Percentiles rank a stretch among this genome's conserved stretches.
Evolutionary conservation across 2,888 invertebrate genomes (phyloP).

Genomic region (Ctena decussata): DNA sequence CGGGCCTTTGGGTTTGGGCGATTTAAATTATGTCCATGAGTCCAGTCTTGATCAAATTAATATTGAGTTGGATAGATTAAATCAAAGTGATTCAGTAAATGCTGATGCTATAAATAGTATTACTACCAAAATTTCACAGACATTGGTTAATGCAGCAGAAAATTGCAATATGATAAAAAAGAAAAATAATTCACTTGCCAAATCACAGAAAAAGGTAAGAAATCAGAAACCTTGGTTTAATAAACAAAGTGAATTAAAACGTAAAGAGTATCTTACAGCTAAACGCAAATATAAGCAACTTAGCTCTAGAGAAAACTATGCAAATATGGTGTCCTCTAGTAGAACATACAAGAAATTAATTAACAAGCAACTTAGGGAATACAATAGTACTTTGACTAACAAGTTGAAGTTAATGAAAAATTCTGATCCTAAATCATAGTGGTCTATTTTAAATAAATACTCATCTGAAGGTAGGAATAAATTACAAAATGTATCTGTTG

Average conservation of each 20-base stretch:
- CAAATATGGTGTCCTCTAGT: not conserved
- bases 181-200: not conserved
- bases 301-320: not conserved
- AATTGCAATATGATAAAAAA: not conserved
- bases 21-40: not conserved
- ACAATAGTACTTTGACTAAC: not conserved
- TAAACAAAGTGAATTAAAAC: not conserved
- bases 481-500: conserved; percentile 2
- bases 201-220: not conserved
- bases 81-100: not conserved
- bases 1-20: no score
- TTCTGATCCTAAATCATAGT: conserved; percentile 6
- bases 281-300: not conserved
- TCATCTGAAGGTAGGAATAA: not conserved
- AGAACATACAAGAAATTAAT: not conserved
- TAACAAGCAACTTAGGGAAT: not conserved
- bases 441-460: conserved; percentile 8
- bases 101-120: not conserved
- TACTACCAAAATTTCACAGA: not conserved
- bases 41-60: not conserved
- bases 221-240: conserved; percentile 3
- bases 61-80: conserved; percentile 3
- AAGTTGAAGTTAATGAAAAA: not conserved
- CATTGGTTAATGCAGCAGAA: not conserved
- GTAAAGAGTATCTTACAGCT: not conserved